Evolutionary conservation across 1,140 invertebrate species (phyloP).

Genomic region (Orchesella cincta): DNA sequence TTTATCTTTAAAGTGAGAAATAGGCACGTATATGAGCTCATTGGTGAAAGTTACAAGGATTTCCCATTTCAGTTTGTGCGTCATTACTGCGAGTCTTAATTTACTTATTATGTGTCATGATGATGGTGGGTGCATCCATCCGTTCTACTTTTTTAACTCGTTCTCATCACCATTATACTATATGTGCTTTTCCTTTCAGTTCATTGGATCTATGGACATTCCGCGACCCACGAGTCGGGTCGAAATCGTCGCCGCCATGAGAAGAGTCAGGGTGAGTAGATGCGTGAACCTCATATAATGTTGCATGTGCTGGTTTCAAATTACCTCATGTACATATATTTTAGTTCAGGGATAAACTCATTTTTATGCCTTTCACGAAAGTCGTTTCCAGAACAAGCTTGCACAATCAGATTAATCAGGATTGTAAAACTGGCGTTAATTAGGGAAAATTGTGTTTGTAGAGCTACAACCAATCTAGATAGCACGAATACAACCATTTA

Average conservation of each 20-base stretch:
- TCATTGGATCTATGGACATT: slow-evolving; percentile 95
- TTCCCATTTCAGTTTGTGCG: background rate
- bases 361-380: too few species aligned
- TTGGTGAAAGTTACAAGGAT: slow-evolving; percentile 7
- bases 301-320: too few species aligned
- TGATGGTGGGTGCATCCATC: too few species aligned
- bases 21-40: background rate
- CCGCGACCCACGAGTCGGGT: slow-evolving; percentile 77
- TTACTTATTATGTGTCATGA: too few species aligned
- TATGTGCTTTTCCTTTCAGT: slow-evolving; percentile 69
- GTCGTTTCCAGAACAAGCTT: too few species aligned
- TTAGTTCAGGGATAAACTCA: too few species aligned
- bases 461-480: too few species aligned
- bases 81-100: background rate
- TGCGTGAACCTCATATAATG: background rate
- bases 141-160: slow-evolving; percentile 10
- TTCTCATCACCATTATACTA: background rate
- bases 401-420: too few species aligned
- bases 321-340: too few species aligned
- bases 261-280: slow-evolving; percentile 86
- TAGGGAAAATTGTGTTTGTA: too few species aligned
- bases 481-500: too few species aligned
- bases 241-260: slow-evolving; percentile 98
- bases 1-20: background rate
- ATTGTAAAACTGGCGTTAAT: too few species aligned